Percentiles rank a stretch among this genome's conserved stretches.
Conservation (phyloP, 2,888 invertebrate genomes). For the Pristionchus arcanus region DNA sequence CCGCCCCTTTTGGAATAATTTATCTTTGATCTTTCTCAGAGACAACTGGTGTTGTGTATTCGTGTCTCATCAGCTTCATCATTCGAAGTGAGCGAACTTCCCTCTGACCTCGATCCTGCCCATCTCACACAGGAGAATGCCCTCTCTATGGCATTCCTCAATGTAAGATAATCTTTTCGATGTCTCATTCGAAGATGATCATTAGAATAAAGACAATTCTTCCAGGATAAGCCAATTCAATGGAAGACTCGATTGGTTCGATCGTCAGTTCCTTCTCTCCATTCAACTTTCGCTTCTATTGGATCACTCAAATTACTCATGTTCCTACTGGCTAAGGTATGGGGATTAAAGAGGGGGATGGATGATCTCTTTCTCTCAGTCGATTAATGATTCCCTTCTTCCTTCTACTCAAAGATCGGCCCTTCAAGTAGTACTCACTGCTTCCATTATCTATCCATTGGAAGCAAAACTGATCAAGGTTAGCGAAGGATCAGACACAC, state of each 20-base stretch:
- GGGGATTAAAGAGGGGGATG: not conserved
- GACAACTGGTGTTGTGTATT: constrained; percentile 46
- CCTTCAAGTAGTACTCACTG: constrained; percentile 55
- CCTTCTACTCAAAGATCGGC: constrained; percentile 56
- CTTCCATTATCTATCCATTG: not conserved
- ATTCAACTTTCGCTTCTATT: constrained; percentile 56
- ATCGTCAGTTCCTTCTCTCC: constrained; percentile 50
- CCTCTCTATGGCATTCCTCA: constrained; percentile 48
- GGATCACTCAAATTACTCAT: constrained; percentile 59
- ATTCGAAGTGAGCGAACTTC: constrained; percentile 47
- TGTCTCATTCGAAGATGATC: not conserved
- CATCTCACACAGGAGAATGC: constrained; percentile 52
- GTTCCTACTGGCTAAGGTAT: constrained; percentile 60
- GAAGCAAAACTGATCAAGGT: constrained; percentile 44
- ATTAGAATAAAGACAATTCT: not conserved
- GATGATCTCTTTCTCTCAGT: constrained; percentile 16
- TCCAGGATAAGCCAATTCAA: constrained; percentile 56
- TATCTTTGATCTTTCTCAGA: not conserved
- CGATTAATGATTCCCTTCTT: constrained; percentile 57
- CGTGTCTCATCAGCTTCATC: constrained; percentile 48
- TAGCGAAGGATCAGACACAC: not conserved
- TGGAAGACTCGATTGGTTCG: constrained; percentile 58
- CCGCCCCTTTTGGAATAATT: not conserved
- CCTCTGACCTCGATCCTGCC: constrained; percentile 28
- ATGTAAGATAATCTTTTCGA: constrained; percentile 29